Conservation (phyloP, 2,888 invertebrate species). For the Ethmia dodecea region DNA sequence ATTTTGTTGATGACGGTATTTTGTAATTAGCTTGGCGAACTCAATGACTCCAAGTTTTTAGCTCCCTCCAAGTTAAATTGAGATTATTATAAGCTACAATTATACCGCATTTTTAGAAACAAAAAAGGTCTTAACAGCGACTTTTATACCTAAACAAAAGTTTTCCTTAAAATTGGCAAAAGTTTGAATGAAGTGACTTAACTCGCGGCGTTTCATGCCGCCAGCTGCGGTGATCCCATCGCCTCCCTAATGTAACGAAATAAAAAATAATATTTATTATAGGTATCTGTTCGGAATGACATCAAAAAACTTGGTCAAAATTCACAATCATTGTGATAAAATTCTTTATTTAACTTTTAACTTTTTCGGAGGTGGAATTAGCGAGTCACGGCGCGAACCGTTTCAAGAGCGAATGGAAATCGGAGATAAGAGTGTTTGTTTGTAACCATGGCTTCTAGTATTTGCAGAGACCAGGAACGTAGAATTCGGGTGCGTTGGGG, state of each 20-base stretch:
- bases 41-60: slow-evolving; percentile 10
- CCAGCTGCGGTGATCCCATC: slow-evolving; percentile 70
- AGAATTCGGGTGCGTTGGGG: slow-evolving; percentile 26
- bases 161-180: slow-evolving; percentile 63
- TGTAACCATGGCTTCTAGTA: slow-evolving; percentile 39
- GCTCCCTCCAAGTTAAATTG: slow-evolving; percentile 26
- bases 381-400: slow-evolving; percentile 20
- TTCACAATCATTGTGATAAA: slow-evolving; percentile 29
- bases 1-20: neutral
- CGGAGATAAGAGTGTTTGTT: slow-evolving; percentile 41
- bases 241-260: slow-evolving; percentile 59
- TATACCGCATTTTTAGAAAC: slow-evolving; percentile 44
- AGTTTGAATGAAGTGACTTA: slow-evolving; percentile 72
- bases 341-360: slow-evolving; percentile 16
- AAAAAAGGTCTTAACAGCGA: slow-evolving; percentile 53
- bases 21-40: slow-evolving; percentile 1
- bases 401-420: slow-evolving; percentile 37
- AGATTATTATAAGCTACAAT: slow-evolving; percentile 49
- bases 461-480: slow-evolving; percentile 39
- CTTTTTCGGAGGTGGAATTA: slow-evolving; percentile 16
- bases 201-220: slow-evolving; percentile 57
- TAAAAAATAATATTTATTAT: slow-evolving; percentile 62
- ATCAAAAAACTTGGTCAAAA: slow-evolving; percentile 34
- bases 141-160: slow-evolving; percentile 59
- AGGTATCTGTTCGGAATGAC: slow-evolving; percentile 38